Base-by-base conservation (phyloP, 1,140 invertebrate genomes). In the Cheumatopsyche charites region DNA sequence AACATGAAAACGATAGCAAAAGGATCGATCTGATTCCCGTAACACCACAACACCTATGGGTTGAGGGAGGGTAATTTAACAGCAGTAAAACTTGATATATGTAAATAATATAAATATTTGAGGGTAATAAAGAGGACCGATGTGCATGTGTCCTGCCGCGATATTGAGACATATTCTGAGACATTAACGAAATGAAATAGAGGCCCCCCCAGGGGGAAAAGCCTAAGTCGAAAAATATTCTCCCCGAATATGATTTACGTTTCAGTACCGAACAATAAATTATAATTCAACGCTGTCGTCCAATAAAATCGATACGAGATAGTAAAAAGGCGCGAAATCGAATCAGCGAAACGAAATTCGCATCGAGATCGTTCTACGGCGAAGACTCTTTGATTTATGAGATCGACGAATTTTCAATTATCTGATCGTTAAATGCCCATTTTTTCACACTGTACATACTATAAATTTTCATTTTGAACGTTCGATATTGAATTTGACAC, bases 91-190 rank as follows among this genome's bases (percentile, higher is more conserved):
- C 15, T 1, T 68, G 66, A 68, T 47, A 68, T 68, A 68, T 68
- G 66, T 68, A 55, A 68, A 68, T 68, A 43, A 26, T 55, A 55
- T 68, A 68, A 68, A 68, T 68, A 68, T 68, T 68, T 68, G 45
- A 41, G 66, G 49, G 66, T n/a, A 47, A 68, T 68, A 58, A 68
- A 68, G 66, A 68, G 66, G 47, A 49, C 42, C 63, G 21, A 49
- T 29, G 63, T 25, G 42, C 19, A 17, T 11, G 49, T 55, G 68
- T 55, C 55, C 68, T 55, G 71, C 65, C 23, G 66, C 23, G 71
- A 68, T 73, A 73, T 73, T 73, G 72, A 73, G 72, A 73, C 61
- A 68, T 73, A 73, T 73, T 66, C 52, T 61, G 41, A 67, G 63
- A 68, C 66, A 68, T 58, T 68, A 58, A 52, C 41, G 25, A 45